phyloP scores from a whole-genome alignment of 2,888 invertebrate species.

The Athalia rosae region DNA sequence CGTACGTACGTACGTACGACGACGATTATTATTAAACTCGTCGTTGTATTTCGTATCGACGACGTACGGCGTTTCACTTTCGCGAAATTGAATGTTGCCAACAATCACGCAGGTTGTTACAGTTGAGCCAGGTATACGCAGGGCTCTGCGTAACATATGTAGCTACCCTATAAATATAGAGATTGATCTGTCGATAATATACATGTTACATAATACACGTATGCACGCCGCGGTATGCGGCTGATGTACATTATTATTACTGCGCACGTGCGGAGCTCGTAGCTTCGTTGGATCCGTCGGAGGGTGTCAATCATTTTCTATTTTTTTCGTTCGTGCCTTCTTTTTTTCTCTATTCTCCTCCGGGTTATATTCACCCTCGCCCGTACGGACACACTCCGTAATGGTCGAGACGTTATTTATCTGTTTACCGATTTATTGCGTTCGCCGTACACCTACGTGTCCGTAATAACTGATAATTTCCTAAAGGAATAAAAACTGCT shows the following conservation, averaged over 20 bases:
- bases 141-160: not conserved
- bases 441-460: too few species aligned
- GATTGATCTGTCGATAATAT: not conserved
- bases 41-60: slow-evolving; percentile 20
- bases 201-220: too few species aligned
- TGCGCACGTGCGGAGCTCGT: not conserved
- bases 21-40: slow-evolving; percentile 31
- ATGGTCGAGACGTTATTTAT: slow-evolving; percentile 18
- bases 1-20: slow-evolving; percentile 7
- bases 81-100: slow-evolving; percentile 53
- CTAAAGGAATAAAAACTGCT: slow-evolving; percentile 30
- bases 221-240: not conserved
- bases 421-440: too few species aligned
- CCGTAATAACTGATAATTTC: slow-evolving; percentile 36
- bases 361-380: not conserved
- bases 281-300: slow-evolving; percentile 10
- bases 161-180: not conserved
- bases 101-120: slow-evolving; percentile 17
- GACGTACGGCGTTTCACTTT: slow-evolving; percentile 14
- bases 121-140: not conserved
- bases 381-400: not conserved
- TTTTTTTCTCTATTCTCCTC: slow-evolving; percentile 17
- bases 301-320: slow-evolving; percentile 16
- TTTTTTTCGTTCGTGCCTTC: not conserved
- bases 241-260: not conserved